phyloP scores from a whole-genome alignment of 1,140 invertebrate species.

The Harpegnathos saltator region DNA sequence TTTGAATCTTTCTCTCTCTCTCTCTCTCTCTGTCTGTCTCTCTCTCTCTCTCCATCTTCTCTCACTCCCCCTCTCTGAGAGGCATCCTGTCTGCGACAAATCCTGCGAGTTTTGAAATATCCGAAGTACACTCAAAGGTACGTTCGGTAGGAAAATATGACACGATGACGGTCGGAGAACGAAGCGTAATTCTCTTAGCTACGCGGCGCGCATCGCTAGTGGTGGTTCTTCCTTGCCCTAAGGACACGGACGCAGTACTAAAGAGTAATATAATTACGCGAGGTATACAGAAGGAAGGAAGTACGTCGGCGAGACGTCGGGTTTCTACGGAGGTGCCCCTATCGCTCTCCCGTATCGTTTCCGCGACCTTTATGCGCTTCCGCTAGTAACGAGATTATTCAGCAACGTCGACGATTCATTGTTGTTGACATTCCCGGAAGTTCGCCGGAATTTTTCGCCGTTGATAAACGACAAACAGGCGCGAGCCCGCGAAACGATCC shows the following conservation, averaged over 20 bases:
- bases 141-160: slow-evolving; percentile 47
- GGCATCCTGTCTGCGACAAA: not conserved
- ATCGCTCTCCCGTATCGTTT: slow-evolving; percentile 51
- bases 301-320: slow-evolving; percentile 55
- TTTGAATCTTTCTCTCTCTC: not conserved
- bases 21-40: no score
- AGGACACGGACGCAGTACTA: slow-evolving; percentile 61
- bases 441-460: slow-evolving; percentile 58
- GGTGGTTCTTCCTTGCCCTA: slow-evolving; percentile 37
- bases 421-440: slow-evolving; percentile 60
- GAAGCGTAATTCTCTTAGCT: slow-evolving; percentile 63
- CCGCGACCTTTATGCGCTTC: slow-evolving; percentile 65
- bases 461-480: slow-evolving; percentile 53
- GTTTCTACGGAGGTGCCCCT: slow-evolving; percentile 53
- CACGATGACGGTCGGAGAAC: slow-evolving; percentile 53
- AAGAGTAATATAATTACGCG: slow-evolving; percentile 75
- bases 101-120: slow-evolving; percentile 49
- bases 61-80: not conserved
- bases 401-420: slow-evolving; percentile 64
- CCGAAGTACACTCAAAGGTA: slow-evolving; percentile 39
- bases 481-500: slow-evolving; percentile 48
- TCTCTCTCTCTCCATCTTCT: no score
- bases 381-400: slow-evolving; percentile 67
- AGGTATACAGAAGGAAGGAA: slow-evolving; percentile 55
- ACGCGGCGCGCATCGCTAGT: slow-evolving; percentile 22